Conservation (phyloP, 2,888 invertebrate genomes). For the Lacanobia wlatinum region DNA sequence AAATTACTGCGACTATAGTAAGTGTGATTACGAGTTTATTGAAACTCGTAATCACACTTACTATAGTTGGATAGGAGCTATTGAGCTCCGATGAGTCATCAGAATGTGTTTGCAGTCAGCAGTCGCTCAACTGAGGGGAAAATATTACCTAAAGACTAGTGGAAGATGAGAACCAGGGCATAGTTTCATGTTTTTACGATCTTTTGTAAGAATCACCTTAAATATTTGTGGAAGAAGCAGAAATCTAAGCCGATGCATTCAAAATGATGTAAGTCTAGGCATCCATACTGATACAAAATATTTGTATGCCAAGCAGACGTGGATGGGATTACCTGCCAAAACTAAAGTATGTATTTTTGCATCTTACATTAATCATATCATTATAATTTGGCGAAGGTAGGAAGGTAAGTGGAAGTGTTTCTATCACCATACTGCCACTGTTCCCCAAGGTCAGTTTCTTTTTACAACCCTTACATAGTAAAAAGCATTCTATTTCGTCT, state of each 20-base stretch:
- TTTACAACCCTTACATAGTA: not conserved
- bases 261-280: too few relatives aligned
- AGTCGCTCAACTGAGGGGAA: slow-evolving; percentile 8
- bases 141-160: slow-evolving; percentile 11
- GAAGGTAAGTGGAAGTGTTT: not conserved
- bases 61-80: too few relatives aligned
- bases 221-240: not conserved
- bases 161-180: not conserved
- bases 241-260: too few relatives aligned
- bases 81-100: slow-evolving; percentile 10
- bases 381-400: too few relatives aligned
- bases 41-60: too few relatives aligned
- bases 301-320: too few relatives aligned
- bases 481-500: not conserved
- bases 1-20: slow-evolving; percentile 6
- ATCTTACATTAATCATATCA: too few relatives aligned
- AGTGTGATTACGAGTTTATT: slow-evolving; percentile 11
- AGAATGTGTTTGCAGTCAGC: slow-evolving; percentile 11
- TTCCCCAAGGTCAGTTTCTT: not conserved
- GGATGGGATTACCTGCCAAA: too few relatives aligned
- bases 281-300: too few relatives aligned
- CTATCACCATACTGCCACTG: not conserved
- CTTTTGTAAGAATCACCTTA: not conserved
- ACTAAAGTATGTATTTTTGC: too few relatives aligned
- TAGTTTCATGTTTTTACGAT: not conserved